phyloP scores from a whole-genome alignment of 2,113 vertebrate genomes.

The Talpa occidentalis region DNA sequence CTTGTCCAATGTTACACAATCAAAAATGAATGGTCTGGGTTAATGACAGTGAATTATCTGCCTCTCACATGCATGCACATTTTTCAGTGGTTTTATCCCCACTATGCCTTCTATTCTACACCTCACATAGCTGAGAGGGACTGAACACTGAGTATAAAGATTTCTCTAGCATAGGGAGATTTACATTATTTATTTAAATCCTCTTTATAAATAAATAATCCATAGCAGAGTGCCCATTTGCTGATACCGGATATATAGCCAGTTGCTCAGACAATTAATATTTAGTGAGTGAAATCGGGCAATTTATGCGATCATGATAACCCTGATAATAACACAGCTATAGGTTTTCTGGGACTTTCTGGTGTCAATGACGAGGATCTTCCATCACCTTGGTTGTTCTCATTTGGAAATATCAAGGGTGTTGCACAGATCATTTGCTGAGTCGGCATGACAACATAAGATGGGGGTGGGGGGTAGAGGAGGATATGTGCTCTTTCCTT shows the following conservation, averaged over 20 bases:
- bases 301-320: background rate
- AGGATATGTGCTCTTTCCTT: accelerated
- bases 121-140: background rate
- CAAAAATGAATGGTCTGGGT: background rate
- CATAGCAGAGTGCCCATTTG: background rate
- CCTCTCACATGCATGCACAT: background rate
- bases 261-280: background rate
- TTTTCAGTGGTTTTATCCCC: background rate
- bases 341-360: background rate
- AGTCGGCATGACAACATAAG: background rate
- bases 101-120: background rate
- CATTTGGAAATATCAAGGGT: background rate
- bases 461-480: background rate
- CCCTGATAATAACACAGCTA: background rate
- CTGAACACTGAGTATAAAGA: background rate
- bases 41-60: background rate
- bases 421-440: background rate
- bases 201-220: background rate
- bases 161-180: background rate
- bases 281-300: background rate
- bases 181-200: background rate
- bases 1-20: background rate
- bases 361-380: background rate
- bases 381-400: background rate
- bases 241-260: background rate